Conservation (phyloP, 2,888 invertebrate species). For the Napeogenes inachia region DNA sequence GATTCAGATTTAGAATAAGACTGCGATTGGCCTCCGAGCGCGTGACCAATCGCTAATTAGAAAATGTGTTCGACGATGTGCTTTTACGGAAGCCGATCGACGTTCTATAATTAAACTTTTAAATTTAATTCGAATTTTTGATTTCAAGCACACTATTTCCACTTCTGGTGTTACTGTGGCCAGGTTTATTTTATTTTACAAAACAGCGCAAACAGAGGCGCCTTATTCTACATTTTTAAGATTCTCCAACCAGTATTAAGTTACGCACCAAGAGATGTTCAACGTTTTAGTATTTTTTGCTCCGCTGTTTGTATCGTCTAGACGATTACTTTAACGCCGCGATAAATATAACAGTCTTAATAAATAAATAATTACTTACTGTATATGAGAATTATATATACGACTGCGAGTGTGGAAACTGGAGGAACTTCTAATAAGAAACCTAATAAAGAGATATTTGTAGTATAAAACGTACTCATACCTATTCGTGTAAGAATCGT, state of each 20-base stretch:
- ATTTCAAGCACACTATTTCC: conserved; percentile 62
- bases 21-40: conserved; percentile 61
- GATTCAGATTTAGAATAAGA: conserved; percentile 62
- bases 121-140: conserved; percentile 66
- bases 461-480: background rate
- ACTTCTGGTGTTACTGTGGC: conserved; percentile 46
- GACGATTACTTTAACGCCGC: background rate
- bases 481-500: conserved; percentile 1
- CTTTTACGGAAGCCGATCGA: conserved; percentile 72
- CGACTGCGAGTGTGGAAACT: too few species aligned
- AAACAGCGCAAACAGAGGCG: conserved; percentile 24
- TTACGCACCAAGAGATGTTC: conserved; percentile 21
- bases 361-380: background rate
- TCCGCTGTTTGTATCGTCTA: conserved; percentile 16
- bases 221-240: conserved; percentile 26
- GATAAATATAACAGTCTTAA: background rate
- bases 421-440: background rate
- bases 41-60: conserved; percentile 77
- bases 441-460: background rate
- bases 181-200: conserved; percentile 30
- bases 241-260: conserved; percentile 26
- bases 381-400: too few species aligned
- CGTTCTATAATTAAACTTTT: conserved; percentile 69
- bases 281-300: conserved; percentile 18
- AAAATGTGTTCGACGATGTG: conserved; percentile 63